These are phyloP conservation scores for Ramphastos sulfuratus DNA, from an alignment of 2,113 vertebrate genomes.

Conservation along the genomic window DNA sequence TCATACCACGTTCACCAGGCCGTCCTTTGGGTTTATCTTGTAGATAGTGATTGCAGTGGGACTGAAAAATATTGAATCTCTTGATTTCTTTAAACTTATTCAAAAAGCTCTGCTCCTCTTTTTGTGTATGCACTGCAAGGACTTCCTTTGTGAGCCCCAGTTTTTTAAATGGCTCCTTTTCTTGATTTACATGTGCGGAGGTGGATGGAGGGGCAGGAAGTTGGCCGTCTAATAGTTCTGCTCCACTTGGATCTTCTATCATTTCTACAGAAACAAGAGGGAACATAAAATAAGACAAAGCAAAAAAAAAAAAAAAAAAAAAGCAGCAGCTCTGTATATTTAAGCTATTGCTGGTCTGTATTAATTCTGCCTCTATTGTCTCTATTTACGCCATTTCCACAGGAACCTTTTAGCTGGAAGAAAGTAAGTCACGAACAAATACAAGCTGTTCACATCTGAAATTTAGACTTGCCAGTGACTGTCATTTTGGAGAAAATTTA, in stretches of 20 bases:
- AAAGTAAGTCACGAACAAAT: not conserved
- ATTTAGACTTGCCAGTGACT: not conserved
- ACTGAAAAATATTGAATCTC: conserved; percentile 77
- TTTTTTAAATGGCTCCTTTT: conserved; percentile 86
- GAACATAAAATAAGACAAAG: not conserved
- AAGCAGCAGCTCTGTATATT: not conserved
- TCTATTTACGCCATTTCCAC: not conserved
- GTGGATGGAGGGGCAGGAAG: conserved; percentile 31
- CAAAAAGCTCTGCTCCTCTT: conserved; percentile 92
- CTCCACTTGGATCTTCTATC: conserved; percentile 81
- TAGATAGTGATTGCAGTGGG: conserved; percentile 81
- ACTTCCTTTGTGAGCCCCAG: conserved; percentile 93
- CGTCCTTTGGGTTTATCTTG: conserved; percentile 77
- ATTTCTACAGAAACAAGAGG: conserved; percentile 77
- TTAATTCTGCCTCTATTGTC: not conserved
- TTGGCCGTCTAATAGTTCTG: conserved; percentile 75
- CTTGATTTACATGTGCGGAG: conserved; percentile 72
- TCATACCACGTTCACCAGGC: conserved; percentile 61
- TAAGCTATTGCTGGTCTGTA: not conserved
- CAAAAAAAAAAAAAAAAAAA: not conserved
- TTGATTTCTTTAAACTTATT: conserved; percentile 83
- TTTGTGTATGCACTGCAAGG: conserved; percentile 92
- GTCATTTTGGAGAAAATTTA: not conserved
- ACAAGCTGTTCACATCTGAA: not conserved
- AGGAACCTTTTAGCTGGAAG: not conserved